phyloP scores from a whole-genome alignment of 2,113 vertebrate species.

The Gnathonemus longibarbis region DNA sequence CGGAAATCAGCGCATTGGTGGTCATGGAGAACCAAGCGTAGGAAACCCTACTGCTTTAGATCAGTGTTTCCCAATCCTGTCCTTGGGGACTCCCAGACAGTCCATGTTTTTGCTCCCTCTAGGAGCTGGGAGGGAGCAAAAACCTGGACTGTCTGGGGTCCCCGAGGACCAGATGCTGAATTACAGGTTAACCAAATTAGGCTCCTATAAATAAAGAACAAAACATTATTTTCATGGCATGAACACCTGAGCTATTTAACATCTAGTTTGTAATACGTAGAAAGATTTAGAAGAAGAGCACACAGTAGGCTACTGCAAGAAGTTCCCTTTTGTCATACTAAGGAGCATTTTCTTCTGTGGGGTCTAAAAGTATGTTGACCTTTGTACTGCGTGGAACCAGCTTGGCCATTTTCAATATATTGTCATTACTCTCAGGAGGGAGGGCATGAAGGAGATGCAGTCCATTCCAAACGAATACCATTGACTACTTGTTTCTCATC shows the following conservation, averaged over 20 bases:
- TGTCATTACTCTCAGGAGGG: slow-evolving; percentile 37
- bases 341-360: slow-evolving; percentile 23
- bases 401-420: slow-evolving; percentile 34
- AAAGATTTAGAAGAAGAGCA: neutral
- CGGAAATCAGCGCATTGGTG: neutral
- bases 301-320: neutral
- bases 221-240: neutral
- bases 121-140: neutral
- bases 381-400: slow-evolving; percentile 16
- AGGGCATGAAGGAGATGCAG: slow-evolving; percentile 34
- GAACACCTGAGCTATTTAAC: neutral
- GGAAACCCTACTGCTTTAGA: neutral
- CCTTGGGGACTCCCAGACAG: neutral
- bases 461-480: slow-evolving; percentile 48
- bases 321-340: neutral
- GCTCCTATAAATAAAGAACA: neutral
- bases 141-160: neutral
- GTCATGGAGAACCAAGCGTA: neutral
- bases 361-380: slow-evolving; percentile 24
- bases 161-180: neutral
- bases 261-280: neutral
- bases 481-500: slow-evolving; percentile 48
- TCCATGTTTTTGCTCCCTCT: neutral
- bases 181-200: neutral
- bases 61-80: neutral